Conservation (phyloP, 2,113 vertebrate genomes). For the Progne subis region DNA sequence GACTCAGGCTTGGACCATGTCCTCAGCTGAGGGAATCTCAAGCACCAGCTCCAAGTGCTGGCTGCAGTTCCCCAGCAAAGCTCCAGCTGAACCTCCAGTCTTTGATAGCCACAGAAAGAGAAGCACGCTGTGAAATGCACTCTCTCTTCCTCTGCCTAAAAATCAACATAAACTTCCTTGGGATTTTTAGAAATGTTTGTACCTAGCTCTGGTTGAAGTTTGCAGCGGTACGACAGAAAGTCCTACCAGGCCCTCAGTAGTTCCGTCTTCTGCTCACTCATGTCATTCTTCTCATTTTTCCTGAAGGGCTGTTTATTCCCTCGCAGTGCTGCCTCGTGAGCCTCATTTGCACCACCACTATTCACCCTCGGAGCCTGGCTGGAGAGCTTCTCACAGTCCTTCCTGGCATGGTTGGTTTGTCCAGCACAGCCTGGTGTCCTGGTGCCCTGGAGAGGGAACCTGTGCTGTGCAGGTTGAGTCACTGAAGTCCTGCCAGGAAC, state of each 20-base stretch:
- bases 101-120: not conserved
- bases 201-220: not conserved
- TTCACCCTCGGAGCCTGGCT: not conserved
- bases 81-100: not conserved
- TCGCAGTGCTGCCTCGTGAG: not conserved
- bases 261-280: not conserved
- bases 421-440: not conserved
- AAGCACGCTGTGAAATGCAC: not conserved
- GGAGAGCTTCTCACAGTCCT: not conserved
- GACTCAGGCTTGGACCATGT: not conserved
- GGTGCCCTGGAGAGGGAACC: not conserved
- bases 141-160: not conserved
- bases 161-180: not conserved
- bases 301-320: not conserved
- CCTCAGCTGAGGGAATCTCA: not conserved
- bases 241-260: not conserved
- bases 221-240: not conserved
- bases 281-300: not conserved
- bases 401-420: not conserved
- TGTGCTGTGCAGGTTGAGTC: rapidly evolving
- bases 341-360: not conserved
- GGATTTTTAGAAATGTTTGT: not conserved
- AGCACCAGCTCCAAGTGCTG: not conserved
- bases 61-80: not conserved
- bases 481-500: not conserved